phyloP scores from a whole-genome alignment of 2,888 invertebrate species.

The Pocota personata region DNA sequence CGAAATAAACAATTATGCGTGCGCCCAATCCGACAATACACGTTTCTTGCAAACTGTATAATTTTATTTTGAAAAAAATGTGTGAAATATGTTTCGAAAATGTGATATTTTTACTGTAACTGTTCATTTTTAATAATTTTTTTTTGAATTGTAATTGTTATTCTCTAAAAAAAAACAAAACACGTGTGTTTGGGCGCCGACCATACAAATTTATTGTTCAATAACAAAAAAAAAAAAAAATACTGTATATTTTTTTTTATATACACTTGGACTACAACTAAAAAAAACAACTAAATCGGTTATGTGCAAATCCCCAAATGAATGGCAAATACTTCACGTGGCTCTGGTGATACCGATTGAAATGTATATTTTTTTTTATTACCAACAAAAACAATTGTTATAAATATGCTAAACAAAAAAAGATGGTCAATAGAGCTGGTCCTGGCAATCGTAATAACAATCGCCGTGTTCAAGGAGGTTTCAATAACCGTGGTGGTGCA shows the following conservation, averaged over 20 bases:
- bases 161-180: conserved; percentile 8
- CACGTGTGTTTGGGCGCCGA: conserved; percentile 52
- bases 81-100: conserved; percentile 57
- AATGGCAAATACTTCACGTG: conserved; percentile 60
- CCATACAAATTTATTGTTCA: conserved; percentile 27
- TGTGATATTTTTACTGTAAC: conserved; percentile 55
- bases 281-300: conserved; percentile 23
- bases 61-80: conserved; percentile 55
- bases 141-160: conserved; percentile 54
- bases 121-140: conserved; percentile 37
- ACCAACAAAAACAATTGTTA: conserved; percentile 13
- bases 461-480: conserved; percentile 81
- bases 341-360: conserved; percentile 64
- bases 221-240: conserved; percentile 31
- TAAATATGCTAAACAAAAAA: conserved; percentile 64
- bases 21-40: conserved; percentile 55
- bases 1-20: conserved; percentile 1
- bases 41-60: conserved; percentile 56
- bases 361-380: conserved; percentile 44
- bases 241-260: background rate
- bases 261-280: conserved; percentile 34
- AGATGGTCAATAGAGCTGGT: conserved; percentile 83
- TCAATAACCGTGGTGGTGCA: conserved; percentile 83
- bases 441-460: conserved; percentile 79
- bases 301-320: conserved; percentile 33